phyloP scores from a whole-genome alignment of 2,797 vertebrate species.

The Huso huso region DNA sequence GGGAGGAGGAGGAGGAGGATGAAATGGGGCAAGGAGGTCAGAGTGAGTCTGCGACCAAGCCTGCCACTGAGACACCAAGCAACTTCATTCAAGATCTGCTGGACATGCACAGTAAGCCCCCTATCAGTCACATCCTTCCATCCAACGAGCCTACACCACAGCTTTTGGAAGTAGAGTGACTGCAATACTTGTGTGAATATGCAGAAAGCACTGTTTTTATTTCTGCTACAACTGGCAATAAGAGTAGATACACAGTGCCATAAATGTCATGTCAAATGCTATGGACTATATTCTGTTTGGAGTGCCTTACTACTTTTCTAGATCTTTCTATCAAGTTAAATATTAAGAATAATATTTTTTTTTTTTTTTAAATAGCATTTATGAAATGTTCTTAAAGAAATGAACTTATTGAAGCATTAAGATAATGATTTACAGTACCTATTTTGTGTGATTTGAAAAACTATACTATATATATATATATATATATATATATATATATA shows the following conservation, averaged over 20 bases:
- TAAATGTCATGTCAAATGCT: slow-evolving; percentile 46
- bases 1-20: slow-evolving; percentile 33
- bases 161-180: slow-evolving; percentile 73
- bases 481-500: slow-evolving; percentile 11
- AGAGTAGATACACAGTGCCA: slow-evolving; percentile 58
- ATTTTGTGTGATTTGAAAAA: slow-evolving; percentile 61
- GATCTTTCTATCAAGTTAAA: slow-evolving; percentile 62
- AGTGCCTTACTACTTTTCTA: slow-evolving; percentile 97
- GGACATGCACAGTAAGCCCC: slow-evolving; percentile 59
- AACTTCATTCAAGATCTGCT: slow-evolving; percentile 63
- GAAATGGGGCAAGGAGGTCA: slow-evolving; percentile 2
- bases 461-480: too few species aligned
- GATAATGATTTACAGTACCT: slow-evolving; percentile 65
- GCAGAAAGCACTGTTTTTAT: slow-evolving; percentile 14
- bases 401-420: slow-evolving; percentile 61
- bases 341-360: slow-evolving; percentile 48
- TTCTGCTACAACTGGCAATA: slow-evolving; percentile 15
- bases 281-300: slow-evolving; percentile 55
- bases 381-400: slow-evolving; percentile 43
- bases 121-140: slow-evolving; percentile 60
- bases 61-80: slow-evolving; percentile 5
- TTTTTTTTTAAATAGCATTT: slow-evolving; percentile 61
- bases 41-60: too few species aligned
- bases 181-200: slow-evolving; percentile 2
- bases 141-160: slow-evolving; percentile 50